These are phyloP conservation scores for Prunella himalayana DNA, from an alignment of 2,113 vertebrate species.

Conservation along the genomic window DNA sequence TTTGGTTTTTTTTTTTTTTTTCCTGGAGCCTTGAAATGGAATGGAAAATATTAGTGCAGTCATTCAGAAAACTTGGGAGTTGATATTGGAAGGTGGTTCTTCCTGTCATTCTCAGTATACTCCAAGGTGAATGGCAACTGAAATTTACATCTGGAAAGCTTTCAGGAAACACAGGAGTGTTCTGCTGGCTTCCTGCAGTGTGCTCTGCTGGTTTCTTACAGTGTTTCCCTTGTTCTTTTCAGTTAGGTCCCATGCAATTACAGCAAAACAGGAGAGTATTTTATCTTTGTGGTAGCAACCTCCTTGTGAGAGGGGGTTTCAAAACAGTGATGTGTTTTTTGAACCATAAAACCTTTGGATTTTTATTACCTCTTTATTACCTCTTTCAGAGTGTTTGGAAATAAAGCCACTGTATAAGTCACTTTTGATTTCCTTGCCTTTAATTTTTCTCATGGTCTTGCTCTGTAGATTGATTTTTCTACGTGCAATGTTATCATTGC, in stretches of 20 bases:
- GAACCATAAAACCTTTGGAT: neutral
- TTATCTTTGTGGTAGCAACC: neutral
- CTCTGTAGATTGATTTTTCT: neutral
- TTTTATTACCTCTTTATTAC: neutral
- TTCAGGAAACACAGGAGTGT: neutral
- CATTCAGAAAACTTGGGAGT: neutral
- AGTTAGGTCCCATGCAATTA: neutral
- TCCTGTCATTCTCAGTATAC: neutral
- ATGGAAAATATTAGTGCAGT: neutral
- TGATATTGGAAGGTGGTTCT: neutral
- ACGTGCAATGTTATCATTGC: neutral
- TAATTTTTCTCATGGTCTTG: neutral
- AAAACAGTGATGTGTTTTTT: neutral
- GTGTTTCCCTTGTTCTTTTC: neutral
- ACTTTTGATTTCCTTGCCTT: neutral
- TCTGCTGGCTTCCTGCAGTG: neutral
- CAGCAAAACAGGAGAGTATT: neutral
- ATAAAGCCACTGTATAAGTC: neutral
- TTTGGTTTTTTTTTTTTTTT: neutral
- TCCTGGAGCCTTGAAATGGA: neutral
- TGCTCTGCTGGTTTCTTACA: neutral
- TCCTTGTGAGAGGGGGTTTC: neutral
- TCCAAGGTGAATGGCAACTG: neutral
- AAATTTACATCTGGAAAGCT: neutral
- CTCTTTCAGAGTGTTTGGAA: neutral